Conservation (phyloP, 2,797 vertebrate genomes). For the Lepus townsendii region DNA sequence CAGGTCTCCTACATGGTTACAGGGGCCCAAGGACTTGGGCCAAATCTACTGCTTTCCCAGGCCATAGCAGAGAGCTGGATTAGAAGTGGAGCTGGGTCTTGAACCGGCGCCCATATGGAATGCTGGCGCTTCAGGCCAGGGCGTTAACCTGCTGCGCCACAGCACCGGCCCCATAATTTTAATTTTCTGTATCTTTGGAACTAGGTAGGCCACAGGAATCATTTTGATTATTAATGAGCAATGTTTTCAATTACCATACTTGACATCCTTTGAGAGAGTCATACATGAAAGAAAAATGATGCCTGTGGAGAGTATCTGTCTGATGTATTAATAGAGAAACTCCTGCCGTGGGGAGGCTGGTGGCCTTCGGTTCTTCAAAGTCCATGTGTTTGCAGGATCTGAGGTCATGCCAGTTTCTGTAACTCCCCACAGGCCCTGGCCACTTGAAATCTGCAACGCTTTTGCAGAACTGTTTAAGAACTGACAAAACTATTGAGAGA, state of each 20-base stretch:
- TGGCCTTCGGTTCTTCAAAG: constrained; percentile 1
- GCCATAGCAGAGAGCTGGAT: no score
- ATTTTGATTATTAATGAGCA: constrained; percentile 51
- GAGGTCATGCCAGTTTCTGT: background rate
- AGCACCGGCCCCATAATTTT: background rate
- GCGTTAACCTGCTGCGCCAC: no score
- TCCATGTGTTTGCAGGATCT: background rate
- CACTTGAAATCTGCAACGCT: background rate
- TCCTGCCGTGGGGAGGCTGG: background rate
- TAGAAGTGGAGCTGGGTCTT: no score
- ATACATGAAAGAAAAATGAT: constrained; percentile 24
- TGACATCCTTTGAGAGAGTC: constrained; percentile 23
- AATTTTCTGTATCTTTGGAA: constrained; percentile 30
- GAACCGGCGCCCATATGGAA: no score
- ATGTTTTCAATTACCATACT: background rate
- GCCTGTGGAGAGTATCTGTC: background rate
- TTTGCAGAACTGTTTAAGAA: constrained; percentile 53
- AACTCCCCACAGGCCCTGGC: background rate
- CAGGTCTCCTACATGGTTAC: no score
- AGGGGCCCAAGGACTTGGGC: no score
- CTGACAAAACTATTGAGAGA: background rate
- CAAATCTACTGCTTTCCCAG: no score
- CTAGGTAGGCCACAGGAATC: background rate
- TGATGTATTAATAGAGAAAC: background rate
- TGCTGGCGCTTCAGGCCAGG: no score